Percentiles rank a stretch among this genome's conserved stretches.
Evolutionary conservation across 2,113 vertebrate species (phyloP).

Genomic region (Microtus montanus): DNA sequence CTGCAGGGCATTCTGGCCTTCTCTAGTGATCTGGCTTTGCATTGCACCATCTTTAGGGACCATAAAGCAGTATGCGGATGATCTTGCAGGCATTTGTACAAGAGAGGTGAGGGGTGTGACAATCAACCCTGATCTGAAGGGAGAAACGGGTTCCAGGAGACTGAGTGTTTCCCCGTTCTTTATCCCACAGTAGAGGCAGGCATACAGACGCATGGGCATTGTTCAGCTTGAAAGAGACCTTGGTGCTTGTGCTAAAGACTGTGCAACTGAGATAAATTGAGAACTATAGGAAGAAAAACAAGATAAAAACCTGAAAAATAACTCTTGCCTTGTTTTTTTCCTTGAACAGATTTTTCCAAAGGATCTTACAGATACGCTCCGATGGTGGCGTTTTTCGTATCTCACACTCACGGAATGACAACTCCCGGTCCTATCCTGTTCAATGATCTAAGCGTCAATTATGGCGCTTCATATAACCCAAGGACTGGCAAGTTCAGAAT

Average conservation of each 20-base stretch:
- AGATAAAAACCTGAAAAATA: conserved; percentile 5
- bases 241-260: neutral
- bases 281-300: neutral
- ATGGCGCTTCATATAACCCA: conserved; percentile 86
- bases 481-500: conserved; percentile 87
- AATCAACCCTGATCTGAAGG: neutral
- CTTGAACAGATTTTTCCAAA: conserved; percentile 87
- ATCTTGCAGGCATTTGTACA: conserved; percentile 36
- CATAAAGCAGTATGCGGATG: conserved; percentile 53
- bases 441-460: conserved; percentile 89
- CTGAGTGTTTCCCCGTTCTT: neutral
- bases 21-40: conserved; percentile 30
- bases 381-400: conserved; percentile 89
- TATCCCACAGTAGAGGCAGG: neutral
- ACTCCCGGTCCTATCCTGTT: conserved; percentile 87
- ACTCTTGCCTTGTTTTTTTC: conserved; percentile 59
- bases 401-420: conserved; percentile 87
- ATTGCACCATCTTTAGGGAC: conserved; percentile 50
- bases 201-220: neutral
- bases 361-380: conserved; percentile 90
- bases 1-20: conserved; percentile 26
- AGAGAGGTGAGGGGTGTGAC: neutral
- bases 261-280: conserved; percentile 5
- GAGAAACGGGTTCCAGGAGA: conserved; percentile 41
- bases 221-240: neutral